A percentile compares a stretch with the other conserved stretches of the same genome.
Evolutionary conservation across 2,113 vertebrate species (phyloP).

Genomic region (Pogona vitticeps): DNA sequence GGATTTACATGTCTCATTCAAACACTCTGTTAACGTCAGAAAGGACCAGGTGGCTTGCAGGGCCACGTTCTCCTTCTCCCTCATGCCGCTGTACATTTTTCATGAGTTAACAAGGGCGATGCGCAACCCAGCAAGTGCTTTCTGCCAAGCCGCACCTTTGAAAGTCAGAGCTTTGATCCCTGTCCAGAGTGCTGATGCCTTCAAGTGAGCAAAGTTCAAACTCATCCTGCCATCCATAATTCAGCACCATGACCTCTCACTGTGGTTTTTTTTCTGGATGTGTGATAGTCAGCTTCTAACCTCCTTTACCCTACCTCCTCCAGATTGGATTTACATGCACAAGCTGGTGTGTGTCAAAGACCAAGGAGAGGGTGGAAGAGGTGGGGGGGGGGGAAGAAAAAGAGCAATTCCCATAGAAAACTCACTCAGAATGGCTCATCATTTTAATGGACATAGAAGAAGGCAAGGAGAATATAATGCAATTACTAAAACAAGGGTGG

Average conservation of each 20-base stretch:
- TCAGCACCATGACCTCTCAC: neutral
- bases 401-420: neutral
- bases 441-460: neutral
- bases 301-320: neutral
- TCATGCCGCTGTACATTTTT: no score
- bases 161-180: neutral
- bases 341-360: neutral
- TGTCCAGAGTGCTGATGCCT: neutral
- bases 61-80: no score
- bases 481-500: neutral
- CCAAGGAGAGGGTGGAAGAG: no score
- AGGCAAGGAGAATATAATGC: neutral
- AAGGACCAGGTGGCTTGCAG: no score
- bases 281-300: slow-evolving; percentile 4
- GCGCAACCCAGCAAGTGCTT: neutral
- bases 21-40: neutral
- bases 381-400: neutral
- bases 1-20: no score
- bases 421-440: neutral
- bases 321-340: neutral
- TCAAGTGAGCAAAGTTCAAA: neutral
- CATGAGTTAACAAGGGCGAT: neutral
- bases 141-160: neutral
- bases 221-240: slow-evolving; percentile 1
- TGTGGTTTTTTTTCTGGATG: neutral